Conservation (phyloP, 92 coral and sea anemone genomes). For the Phenganax marumi region DNA sequence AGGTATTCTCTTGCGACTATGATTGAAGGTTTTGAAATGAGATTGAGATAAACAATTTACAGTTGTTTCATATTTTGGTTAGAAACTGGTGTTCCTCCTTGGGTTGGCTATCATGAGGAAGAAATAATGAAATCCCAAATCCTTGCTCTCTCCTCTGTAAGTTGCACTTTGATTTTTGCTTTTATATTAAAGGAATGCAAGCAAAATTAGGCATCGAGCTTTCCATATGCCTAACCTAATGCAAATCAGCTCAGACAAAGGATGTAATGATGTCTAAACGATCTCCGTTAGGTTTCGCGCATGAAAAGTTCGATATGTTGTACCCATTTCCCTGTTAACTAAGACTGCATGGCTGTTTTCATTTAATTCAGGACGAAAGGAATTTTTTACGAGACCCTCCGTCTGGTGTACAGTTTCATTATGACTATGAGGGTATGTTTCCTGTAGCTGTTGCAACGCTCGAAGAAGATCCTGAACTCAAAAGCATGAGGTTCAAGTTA, state of each 20-base stretch:
- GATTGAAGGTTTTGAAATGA: neutral
- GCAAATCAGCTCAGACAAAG: too few relatives aligned
- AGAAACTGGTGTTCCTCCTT: slow-evolving; percentile 97
- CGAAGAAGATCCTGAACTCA: slow-evolving; percentile 79
- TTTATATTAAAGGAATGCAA: neutral
- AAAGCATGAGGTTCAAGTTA: slow-evolving; percentile 85
- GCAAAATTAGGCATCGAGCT: neutral
- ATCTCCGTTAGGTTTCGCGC: too few relatives aligned
- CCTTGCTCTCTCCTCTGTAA: slow-evolving; percentile 86
- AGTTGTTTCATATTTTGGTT: neutral
- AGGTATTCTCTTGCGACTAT: slow-evolving; percentile 42
- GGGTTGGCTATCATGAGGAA: slow-evolving; percentile 99
- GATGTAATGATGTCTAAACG: too few relatives aligned
- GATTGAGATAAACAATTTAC: neutral
- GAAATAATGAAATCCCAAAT: slow-evolving; percentile 94
- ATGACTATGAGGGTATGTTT: slow-evolving; percentile 83
- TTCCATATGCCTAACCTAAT: too few relatives aligned
- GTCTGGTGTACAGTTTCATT: slow-evolving; percentile 89
- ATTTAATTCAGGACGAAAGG: slow-evolving; percentile 73
- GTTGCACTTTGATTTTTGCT: slow-evolving; percentile 19
- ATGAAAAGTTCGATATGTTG: too few relatives aligned
- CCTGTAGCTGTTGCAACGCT: slow-evolving; percentile 95
- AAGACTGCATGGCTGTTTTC: neutral
- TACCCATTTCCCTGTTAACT: too few relatives aligned
- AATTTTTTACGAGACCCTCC: slow-evolving; percentile 98